Percentiles rank a stretch among this genome's conserved stretches.
Evolutionary conservation across 2,113 vertebrate genomes (phyloP).

Genomic region (Sardina pilchardus): DNA sequence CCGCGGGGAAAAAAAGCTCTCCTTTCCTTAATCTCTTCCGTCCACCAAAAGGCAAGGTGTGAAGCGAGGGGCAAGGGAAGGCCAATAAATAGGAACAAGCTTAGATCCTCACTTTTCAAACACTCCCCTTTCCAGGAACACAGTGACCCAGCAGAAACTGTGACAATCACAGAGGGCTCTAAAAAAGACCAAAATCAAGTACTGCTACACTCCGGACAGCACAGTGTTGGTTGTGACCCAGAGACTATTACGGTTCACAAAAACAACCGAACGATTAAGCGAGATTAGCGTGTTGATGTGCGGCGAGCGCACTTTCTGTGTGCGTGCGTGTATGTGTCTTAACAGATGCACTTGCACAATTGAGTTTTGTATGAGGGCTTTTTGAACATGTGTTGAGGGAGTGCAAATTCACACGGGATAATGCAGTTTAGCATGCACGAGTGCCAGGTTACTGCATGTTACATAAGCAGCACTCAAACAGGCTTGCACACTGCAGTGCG

Average conservation of each 20-base stretch:
- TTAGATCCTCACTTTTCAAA: background rate
- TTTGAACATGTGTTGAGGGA: background rate
- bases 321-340: background rate
- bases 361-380: background rate
- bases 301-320: background rate
- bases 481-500: background rate
- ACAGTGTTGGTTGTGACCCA: background rate
- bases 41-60: conserved; percentile 4
- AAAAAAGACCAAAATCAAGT: background rate
- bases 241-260: too few species aligned
- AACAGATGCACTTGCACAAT: background rate
- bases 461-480: background rate
- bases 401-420: background rate
- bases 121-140: background rate
- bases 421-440: background rate
- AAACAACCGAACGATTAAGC: background rate
- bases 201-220: background rate
- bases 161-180: background rate
- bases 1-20: background rate
- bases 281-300: background rate
- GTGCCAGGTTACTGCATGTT: background rate
- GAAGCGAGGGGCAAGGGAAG: background rate
- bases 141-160: background rate
- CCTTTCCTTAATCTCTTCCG: background rate
- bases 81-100: background rate